phyloP scores from a whole-genome alignment of 1,140 invertebrate genomes.

The Drosophila funebris region DNA sequence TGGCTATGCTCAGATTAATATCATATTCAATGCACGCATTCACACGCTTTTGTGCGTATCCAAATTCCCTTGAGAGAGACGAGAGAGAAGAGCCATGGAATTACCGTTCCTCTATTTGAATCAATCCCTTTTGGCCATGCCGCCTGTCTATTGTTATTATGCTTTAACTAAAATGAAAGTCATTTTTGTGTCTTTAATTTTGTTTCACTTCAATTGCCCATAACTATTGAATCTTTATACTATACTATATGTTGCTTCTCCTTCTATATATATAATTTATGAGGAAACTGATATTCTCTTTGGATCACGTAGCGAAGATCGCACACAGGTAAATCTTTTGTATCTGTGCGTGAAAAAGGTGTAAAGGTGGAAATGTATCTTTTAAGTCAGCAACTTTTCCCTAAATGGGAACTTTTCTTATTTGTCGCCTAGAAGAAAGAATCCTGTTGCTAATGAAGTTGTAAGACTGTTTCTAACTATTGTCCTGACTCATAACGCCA shows the following conservation, averaged over 20 bases:
- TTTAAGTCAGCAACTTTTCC: constrained; percentile 29
- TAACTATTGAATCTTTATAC: constrained; percentile 34
- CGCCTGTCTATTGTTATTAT: constrained; percentile 45
- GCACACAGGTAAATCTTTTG: constrained; percentile 14
- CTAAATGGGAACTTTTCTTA: constrained; percentile 34
- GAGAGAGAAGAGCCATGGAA: constrained; percentile 37
- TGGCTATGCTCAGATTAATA: constrained; percentile 56
- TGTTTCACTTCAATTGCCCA: constrained; percentile 49
- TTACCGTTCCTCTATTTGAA: constrained; percentile 23
- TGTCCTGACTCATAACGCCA: constrained; percentile 54
- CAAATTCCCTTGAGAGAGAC: constrained; percentile 68
- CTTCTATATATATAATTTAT: constrained; percentile 16
- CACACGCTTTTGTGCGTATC: constrained; percentile 78
- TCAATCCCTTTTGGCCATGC: constrained; percentile 11
- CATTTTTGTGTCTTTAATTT: constrained; percentile 77
- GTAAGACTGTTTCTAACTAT: constrained; percentile 21
- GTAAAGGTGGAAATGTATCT: constrained; percentile 7
- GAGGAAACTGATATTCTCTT: background rate
- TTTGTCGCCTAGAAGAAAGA: constrained; percentile 26
- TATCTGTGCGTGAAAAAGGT: constrained; percentile 1
- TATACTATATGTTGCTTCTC: background rate
- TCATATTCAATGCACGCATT: constrained; percentile 74
- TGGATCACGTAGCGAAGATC: constrained; percentile 11
- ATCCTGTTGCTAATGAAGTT: constrained; percentile 54
- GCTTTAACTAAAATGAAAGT: constrained; percentile 75